Percentiles rank a stretch among this genome's conserved stretches.
Evolutionary conservation across 2,888 invertebrate genomes (phyloP).

Genomic region (Chesias legatella): DNA sequence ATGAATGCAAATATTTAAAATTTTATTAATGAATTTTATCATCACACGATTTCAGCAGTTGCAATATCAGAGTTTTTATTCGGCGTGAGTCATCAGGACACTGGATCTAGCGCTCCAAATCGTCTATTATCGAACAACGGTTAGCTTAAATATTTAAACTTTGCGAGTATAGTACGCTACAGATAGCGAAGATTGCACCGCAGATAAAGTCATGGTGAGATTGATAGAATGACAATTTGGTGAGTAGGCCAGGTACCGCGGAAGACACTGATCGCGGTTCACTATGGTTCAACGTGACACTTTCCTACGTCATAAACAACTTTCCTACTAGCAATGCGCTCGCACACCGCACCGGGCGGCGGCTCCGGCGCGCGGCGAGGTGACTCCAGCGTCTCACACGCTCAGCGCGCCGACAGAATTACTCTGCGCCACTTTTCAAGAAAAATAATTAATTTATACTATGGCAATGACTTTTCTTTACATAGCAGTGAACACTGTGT

Average conservation of each 20-base stretch:
- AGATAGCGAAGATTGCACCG: conserved; percentile 65
- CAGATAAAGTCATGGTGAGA: conserved; percentile 72
- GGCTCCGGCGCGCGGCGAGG: conserved; percentile 27
- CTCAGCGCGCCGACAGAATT: conserved; percentile 46
- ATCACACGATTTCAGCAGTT: conserved; percentile 14
- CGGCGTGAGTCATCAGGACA: conserved; percentile 38
- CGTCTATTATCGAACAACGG: conserved; percentile 51
- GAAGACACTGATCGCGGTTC: conserved; percentile 74
- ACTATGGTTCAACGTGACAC: conserved; percentile 80
- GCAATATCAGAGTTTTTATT: conserved; percentile 25
- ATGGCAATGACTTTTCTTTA: conserved; percentile 56
- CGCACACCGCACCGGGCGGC: conserved; percentile 45
- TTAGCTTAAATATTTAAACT: conserved; percentile 46
- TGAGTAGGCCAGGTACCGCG: conserved; percentile 74
- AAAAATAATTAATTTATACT: conserved; percentile 58
- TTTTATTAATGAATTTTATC: conserved; percentile 2
- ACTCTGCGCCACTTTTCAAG: conserved; percentile 67
- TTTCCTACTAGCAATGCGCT: conserved; percentile 79
- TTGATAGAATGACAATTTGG: conserved; percentile 77
- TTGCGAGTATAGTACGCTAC: conserved; percentile 46
- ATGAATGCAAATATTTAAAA: no score
- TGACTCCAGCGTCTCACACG: conserved; percentile 45
- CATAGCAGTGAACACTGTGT: conserved; percentile 39
- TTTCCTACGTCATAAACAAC: conserved; percentile 78
- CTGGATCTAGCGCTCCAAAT: conserved; percentile 43